These are phyloP conservation scores for Trachelus stipa DNA, from an alignment of 2,888 invertebrate genomes.

Conservation along the genomic window DNA sequence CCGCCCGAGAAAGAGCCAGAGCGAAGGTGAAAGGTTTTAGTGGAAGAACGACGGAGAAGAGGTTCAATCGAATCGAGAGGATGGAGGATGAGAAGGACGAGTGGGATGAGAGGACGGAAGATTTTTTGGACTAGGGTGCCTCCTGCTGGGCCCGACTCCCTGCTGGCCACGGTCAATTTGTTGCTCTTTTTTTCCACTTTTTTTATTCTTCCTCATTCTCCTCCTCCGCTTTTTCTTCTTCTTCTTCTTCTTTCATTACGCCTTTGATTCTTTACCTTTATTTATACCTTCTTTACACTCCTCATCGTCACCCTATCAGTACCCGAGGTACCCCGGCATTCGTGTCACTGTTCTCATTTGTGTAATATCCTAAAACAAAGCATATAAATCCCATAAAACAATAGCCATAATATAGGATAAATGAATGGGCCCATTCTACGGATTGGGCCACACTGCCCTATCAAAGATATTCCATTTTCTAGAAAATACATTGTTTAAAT, in stretches of 20 bases:
- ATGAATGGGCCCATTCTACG: too few species aligned
- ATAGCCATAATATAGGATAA: too few species aligned
- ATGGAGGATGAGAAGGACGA: constrained; percentile 37
- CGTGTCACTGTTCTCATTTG: too few species aligned
- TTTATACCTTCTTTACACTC: constrained; percentile 9
- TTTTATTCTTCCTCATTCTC: constrained; percentile 40
- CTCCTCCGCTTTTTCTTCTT: constrained; percentile 29
- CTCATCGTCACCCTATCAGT: constrained; percentile 8
- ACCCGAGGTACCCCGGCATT: background rate
- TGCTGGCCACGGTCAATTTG: constrained; percentile 57
- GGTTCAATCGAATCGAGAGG: constrained; percentile 19
- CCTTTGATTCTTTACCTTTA: constrained; percentile 3
- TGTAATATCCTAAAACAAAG: too few species aligned
- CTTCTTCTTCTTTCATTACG: constrained; percentile 22
- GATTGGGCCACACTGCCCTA: too few species aligned
- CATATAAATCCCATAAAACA: too few species aligned
- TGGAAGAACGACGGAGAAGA: constrained; percentile 24
- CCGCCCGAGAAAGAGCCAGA: constrained; percentile 34
- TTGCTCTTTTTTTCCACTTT: constrained; percentile 50
- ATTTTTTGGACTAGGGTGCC: constrained; percentile 58
- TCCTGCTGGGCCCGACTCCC: constrained; percentile 54
- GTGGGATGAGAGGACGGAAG: constrained; percentile 36
- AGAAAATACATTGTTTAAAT: too few species aligned
- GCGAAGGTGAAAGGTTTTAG: constrained; percentile 11
- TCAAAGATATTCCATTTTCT: too few species aligned